These are phyloP conservation scores for Virgularia gustaviana DNA, from an alignment of 92 coral and sea anemone species.

Conservation along the genomic window DNA sequence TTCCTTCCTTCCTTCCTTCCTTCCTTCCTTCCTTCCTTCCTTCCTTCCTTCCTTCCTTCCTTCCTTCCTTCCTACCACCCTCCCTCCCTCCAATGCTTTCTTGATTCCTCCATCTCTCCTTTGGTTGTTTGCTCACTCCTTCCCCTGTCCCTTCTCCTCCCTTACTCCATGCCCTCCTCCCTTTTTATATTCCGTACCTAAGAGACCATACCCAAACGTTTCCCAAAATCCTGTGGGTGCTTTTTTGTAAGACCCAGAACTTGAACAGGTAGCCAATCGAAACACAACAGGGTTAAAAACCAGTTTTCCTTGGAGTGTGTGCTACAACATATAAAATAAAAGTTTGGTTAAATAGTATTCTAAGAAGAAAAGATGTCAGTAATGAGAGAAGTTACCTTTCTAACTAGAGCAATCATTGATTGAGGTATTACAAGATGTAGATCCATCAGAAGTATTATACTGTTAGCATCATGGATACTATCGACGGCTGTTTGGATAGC, in stretches of 20 bases:
- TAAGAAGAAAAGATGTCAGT: background rate
- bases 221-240: constrained; percentile 77
- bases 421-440: constrained; percentile 20
- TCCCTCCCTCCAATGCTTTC: constrained; percentile 13
- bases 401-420: constrained; percentile 12
- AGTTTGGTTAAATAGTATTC: background rate
- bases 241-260: constrained; percentile 54
- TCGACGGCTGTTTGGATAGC: constrained; percentile 29
- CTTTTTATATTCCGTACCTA: constrained; percentile 44
- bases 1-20: constrained; percentile 20
- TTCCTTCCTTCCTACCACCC: background rate
- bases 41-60: constrained; percentile 40
- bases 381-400: too few relatives aligned
- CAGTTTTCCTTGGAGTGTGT: constrained; percentile 67
- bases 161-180: background rate
- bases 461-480: constrained; percentile 3
- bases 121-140: too few relatives aligned
- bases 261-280: constrained; percentile 68
- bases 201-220: constrained; percentile 73
- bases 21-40: constrained; percentile 64
- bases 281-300: constrained; percentile 75
- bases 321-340: constrained; percentile 52
- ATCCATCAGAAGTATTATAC: constrained; percentile 28
- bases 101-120: constrained; percentile 23
- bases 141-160: background rate